These are phyloP conservation scores for Cantharis lateralis DNA, from an alignment of 2,888 invertebrate species.

Conservation along the genomic window DNA sequence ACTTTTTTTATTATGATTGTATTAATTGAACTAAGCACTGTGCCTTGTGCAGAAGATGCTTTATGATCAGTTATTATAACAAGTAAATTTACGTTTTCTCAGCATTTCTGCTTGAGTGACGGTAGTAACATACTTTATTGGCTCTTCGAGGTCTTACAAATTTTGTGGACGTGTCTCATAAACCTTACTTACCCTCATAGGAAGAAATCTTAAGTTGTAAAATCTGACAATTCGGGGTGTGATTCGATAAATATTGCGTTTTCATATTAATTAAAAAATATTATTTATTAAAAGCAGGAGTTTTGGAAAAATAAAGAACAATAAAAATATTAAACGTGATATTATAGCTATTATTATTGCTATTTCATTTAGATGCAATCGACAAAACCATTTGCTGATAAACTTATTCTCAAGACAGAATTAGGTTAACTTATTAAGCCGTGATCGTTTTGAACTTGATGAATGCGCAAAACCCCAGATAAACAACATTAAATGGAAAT, in stretches of 20 bases:
- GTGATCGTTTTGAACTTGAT: constrained; percentile 15
- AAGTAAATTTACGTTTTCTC: background rate
- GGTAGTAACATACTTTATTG: background rate
- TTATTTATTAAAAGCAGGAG: background rate
- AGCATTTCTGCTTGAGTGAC: background rate
- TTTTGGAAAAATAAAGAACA: background rate
- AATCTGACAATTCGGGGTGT: background rate
- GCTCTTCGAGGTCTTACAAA: background rate
- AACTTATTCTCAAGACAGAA: constrained; percentile 17
- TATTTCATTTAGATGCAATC: constrained; percentile 14
- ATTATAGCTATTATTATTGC: constrained; percentile 6
- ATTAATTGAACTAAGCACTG: background rate
- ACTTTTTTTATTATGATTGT: background rate
- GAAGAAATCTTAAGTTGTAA: background rate
- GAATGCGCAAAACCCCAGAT: constrained; percentile 21
- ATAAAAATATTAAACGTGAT: background rate
- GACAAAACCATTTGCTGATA: constrained; percentile 13
- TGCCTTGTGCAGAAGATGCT: background rate
- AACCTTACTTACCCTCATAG: background rate
- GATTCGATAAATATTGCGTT: background rate
- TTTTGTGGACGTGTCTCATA: background rate
- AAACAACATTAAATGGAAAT: background rate
- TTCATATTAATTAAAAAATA: background rate
- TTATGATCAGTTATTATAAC: background rate
- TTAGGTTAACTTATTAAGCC: constrained; percentile 18